Base-by-base conservation (phyloP, 2,888 invertebrate genomes). In the Lasioglossum marginatum region DNA sequence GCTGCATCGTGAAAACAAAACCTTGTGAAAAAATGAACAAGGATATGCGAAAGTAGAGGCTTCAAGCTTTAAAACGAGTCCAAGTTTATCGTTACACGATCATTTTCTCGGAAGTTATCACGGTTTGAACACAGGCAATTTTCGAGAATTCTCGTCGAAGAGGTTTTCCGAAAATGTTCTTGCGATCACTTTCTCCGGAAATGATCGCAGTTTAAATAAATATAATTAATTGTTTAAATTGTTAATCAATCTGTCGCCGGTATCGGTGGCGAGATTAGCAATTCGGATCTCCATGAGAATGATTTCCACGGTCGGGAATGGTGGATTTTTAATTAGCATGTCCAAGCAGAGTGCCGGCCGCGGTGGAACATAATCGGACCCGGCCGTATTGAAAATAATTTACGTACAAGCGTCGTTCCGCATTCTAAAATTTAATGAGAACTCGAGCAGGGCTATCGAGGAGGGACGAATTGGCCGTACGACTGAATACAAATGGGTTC, bases 401-500 rank as follows among this genome's bases (percentile, higher is more conserved):
- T 71, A 66, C 52, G 40, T 63, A 27, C 77, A 57, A 66, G 70
- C 79, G 75, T 48, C 63, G 57, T 45, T 72, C 27, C 76, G 71
- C 80, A 86, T 70, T 77, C 79, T 74, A 72, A 78, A 87, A 84
- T 79, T 77, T 80, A 79, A 81, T 79, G 82, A 79, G 79, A 82
- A 82, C 34, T 74, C 45, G 68, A 16, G 77, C n/a, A 77, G 68
- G 76, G 80, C 80, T 82, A 88, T 88, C 81, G 82, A 81, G 83
- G 77, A 80, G 79, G 85, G 83, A 72, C 77, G 83, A 91, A 89
- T 91, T 87, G 81, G 79, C 75, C 74, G 85, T 85, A 83, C 80
- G 80, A 81, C 84, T 87, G 92, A 92, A 92, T 92, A 91, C 89
- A 90, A 90, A 91, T 90, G 80, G 91, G 82, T 90, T 92, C 89